Conservation (phyloP, 2,888 invertebrate genomes). For the Lycaena phlaeas region DNA sequence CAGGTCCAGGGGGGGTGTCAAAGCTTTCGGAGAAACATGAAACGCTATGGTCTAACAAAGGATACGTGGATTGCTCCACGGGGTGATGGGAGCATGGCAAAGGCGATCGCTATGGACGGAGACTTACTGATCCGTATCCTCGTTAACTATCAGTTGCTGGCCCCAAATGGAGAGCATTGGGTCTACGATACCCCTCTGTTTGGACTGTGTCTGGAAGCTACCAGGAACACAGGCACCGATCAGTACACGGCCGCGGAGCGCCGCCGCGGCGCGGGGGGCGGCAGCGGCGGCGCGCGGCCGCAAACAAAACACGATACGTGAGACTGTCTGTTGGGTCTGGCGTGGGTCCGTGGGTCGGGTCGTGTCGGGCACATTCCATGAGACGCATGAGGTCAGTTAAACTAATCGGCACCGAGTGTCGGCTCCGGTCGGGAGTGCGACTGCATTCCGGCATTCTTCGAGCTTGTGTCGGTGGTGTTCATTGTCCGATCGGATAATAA, state of each 20-base stretch:
- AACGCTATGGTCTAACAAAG: slow-evolving; percentile 48
- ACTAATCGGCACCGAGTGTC: slow-evolving; percentile 26
- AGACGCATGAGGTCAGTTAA: slow-evolving; percentile 26
- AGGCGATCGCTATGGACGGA: slow-evolving; percentile 41
- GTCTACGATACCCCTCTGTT: slow-evolving; percentile 97
- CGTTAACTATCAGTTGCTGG: slow-evolving; percentile 97
- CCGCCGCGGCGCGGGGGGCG: slow-evolving; percentile 17
- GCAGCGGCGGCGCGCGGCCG: slow-evolving; percentile 15
- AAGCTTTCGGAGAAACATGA: slow-evolving; percentile 45
- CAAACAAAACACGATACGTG: too few relatives aligned
- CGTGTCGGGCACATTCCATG: slow-evolving; percentile 22
- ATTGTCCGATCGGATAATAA: slow-evolving; percentile 40
- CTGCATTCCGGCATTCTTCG: slow-evolving; percentile 24
- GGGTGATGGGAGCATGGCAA: slow-evolving; percentile 34
- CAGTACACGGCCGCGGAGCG: slow-evolving; percentile 28
- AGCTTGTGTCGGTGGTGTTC: slow-evolving; percentile 39
- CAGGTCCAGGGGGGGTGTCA: slow-evolving; percentile 32
- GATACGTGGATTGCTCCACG: slow-evolving; percentile 31
- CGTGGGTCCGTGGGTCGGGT: slow-evolving; percentile 14
- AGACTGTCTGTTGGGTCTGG: too few relatives aligned
- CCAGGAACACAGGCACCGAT: slow-evolving; percentile 62
- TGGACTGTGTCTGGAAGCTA: slow-evolving; percentile 90
- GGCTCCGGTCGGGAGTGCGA: slow-evolving; percentile 26
- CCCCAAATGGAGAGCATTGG: slow-evolving; percentile 99
- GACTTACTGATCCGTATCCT: slow-evolving; percentile 97